These are phyloP conservation scores for Ammospiza caudacuta DNA, from an alignment of 2,113 vertebrate species.

Conservation along the genomic window DNA sequence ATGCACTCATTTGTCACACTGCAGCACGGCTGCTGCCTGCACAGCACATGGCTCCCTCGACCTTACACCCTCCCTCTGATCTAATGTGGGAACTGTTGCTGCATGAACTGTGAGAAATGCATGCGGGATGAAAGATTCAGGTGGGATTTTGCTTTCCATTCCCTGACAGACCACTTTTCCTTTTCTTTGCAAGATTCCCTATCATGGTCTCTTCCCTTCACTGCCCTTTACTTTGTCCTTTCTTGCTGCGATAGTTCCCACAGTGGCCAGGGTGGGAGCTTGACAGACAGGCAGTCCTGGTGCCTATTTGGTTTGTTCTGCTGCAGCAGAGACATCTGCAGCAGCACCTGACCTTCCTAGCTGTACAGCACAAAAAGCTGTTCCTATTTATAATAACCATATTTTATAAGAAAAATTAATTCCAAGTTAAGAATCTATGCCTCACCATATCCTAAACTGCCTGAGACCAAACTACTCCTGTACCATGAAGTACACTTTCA, in stretches of 20 bases:
- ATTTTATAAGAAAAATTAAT: neutral
- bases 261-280: neutral
- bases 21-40: neutral
- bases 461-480: neutral
- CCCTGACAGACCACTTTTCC: neutral
- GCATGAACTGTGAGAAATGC: neutral
- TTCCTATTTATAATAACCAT: neutral
- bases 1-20: conserved; percentile 5
- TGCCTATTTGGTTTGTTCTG: neutral
- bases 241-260: neutral
- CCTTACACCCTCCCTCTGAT: neutral
- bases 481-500: fast-evolving
- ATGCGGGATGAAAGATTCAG: conserved; percentile 8
- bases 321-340: conserved; percentile 12
- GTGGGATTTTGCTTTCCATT: conserved; percentile 10
- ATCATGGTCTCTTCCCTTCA: neutral
- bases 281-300: neutral
- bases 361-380: neutral
- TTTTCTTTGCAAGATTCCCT: neutral
- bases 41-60: conserved; percentile 18
- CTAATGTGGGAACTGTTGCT: neutral
- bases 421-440: neutral
- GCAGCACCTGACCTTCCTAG: neutral
- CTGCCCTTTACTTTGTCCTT: neutral
- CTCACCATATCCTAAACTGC: neutral